These are phyloP conservation scores for Alligator sinensis DNA, from an alignment of 2,113 vertebrate genomes.

Conservation along the genomic window DNA sequence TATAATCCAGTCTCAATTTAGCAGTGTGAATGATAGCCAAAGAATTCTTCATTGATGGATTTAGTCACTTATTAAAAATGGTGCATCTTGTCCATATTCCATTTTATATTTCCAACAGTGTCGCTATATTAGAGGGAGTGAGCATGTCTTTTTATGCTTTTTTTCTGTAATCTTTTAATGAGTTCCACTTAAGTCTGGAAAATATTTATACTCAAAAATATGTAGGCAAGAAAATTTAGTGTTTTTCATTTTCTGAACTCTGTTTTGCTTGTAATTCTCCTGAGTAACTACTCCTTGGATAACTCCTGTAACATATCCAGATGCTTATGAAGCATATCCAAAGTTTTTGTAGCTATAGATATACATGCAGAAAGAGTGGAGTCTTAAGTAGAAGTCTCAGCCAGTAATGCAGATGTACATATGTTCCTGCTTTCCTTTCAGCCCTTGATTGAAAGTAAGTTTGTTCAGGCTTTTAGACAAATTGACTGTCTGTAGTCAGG, in stretches of 20 bases:
- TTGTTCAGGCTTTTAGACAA: not conserved
- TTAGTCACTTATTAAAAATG: not conserved
- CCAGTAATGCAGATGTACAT: not conserved
- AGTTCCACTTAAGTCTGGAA: constrained; percentile 8
- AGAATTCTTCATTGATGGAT: not conserved
- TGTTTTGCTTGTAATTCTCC: constrained; percentile 2
- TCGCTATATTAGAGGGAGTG: not conserved
- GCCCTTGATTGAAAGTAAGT: not conserved
- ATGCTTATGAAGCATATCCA: not conserved
- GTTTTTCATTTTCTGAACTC: constrained; percentile 28
- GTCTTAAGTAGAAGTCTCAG: not conserved
- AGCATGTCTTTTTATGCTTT: not conserved
- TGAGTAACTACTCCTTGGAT: constrained; percentile 20
- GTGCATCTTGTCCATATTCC: not conserved
- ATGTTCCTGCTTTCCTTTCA: not conserved
- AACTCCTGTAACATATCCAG: not conserved
- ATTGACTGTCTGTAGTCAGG: not conserved
- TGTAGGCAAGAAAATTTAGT: not conserved
- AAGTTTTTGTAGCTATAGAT: not conserved
- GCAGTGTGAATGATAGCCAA: not conserved
- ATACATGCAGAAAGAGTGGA: constrained; percentile 12
- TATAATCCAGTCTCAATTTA: not conserved
- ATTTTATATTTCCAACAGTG: not conserved
- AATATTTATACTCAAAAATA: constrained; percentile 10
- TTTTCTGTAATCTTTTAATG: not conserved